phyloP scores from a whole-genome alignment of 2,888 invertebrate genomes.

The Acleris emargana region DNA sequence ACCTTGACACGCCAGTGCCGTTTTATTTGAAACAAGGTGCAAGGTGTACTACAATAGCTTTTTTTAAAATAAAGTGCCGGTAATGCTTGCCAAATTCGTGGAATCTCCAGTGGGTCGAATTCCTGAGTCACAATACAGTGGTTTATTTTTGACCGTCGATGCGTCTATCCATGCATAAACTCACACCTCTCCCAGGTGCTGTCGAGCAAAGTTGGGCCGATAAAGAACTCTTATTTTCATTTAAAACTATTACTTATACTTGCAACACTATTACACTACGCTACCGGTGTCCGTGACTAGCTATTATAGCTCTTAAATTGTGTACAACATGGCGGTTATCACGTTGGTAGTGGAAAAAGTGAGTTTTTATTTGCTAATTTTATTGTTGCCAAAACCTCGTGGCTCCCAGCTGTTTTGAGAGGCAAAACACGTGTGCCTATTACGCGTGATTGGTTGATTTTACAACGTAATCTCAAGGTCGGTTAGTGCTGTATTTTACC shows the following conservation, averaged over 20 bases:
- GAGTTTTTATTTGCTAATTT: conserved; percentile 25
- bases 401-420: conserved; percentile 31
- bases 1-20: conserved; percentile 66
- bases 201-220: conserved; percentile 13
- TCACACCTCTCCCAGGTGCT: conserved; percentile 30
- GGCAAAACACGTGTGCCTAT: conserved; percentile 25
- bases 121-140: conserved; percentile 44
- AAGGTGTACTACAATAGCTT: conserved; percentile 52
- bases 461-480: conserved; percentile 30
- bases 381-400: conserved; percentile 29
- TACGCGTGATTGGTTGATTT: conserved; percentile 25
- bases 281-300: conserved; percentile 1
- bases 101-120: conserved; percentile 53
- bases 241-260: too few species aligned
- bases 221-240: background rate
- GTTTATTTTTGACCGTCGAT: conserved; percentile 36
- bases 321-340: conserved; percentile 29
- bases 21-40: conserved; percentile 59
- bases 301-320: conserved; percentile 18
- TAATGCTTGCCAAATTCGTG: conserved; percentile 61
- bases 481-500: background rate
- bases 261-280: conserved; percentile 23
- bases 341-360: conserved; percentile 33
- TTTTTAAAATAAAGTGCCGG: conserved; percentile 44
- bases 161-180: conserved; percentile 26